Conservation (phyloP, 2,888 invertebrate species). For the Seira ritae region DNA sequence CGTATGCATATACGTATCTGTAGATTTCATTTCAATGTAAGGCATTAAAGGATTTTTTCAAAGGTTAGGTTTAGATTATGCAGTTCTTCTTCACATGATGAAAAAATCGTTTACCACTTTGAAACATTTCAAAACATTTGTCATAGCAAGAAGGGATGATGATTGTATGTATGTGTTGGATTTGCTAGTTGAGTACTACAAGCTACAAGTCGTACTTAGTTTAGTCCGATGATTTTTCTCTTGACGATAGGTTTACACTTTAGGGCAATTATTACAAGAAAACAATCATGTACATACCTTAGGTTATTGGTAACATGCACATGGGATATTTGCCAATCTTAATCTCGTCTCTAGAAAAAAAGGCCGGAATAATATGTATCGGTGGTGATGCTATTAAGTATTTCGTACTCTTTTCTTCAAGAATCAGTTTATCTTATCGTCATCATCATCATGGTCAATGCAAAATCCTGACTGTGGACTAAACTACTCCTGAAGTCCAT, state of each 20-base stretch:
- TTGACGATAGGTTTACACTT: neutral
- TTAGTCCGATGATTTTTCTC: neutral
- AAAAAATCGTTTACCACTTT: neutral
- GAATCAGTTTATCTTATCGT: neutral
- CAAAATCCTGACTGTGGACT: neutral
- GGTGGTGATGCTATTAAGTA: neutral
- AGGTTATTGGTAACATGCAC: conserved; percentile 11
- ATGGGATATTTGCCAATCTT: conserved; percentile 7
- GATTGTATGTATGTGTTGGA: neutral
- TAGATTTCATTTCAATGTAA: neutral
- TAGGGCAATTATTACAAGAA: neutral
- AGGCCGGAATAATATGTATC: neutral
- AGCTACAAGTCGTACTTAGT: too few species aligned
- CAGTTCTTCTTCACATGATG: neutral
- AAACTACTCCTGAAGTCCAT: too few species aligned
- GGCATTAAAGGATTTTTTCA: neutral
- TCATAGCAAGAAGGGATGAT: too few species aligned
- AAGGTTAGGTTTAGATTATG: too few species aligned
- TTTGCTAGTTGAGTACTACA: neutral
- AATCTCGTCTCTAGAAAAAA: neutral
- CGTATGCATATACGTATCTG: neutral
- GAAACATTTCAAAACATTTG: conserved; percentile 1
- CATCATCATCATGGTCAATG: neutral
- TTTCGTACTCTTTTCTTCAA: neutral
- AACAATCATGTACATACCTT: neutral